Percentiles rank a stretch among this genome's conserved stretches.
Evolutionary conservation across 2,113 vertebrate genomes (phyloP).

Genomic region (Cromileptes altivelis): DNA sequence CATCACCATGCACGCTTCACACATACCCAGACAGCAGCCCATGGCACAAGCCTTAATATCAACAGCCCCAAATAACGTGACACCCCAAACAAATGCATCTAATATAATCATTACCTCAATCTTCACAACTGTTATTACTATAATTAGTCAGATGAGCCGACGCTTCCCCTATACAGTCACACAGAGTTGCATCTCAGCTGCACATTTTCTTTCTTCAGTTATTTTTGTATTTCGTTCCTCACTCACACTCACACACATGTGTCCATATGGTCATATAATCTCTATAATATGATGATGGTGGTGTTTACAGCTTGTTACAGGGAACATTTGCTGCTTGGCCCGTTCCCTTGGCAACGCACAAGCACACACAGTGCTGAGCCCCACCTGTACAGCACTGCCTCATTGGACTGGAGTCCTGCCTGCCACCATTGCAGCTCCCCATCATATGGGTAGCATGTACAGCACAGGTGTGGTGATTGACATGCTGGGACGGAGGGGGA

Average conservation of each 20-base stretch:
- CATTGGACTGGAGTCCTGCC: constrained; percentile 51
- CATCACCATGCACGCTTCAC: not conserved
- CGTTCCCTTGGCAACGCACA: constrained; percentile 84
- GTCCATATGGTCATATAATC: constrained; percentile 48
- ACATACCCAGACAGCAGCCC: not conserved
- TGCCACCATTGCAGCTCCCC: constrained; percentile 52
- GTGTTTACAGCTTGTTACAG: constrained; percentile 73
- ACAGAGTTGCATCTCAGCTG: not conserved
- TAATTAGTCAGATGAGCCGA: not conserved
- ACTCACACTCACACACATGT: not conserved
- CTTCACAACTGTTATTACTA: not conserved
- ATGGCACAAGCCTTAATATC: not conserved
- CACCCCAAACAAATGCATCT: constrained; percentile 19
- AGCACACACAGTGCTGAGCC: constrained; percentile 60
- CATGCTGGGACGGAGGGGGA: constrained; percentile 4
- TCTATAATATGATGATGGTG: constrained; percentile 59
- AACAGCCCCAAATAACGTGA: constrained; percentile 12
- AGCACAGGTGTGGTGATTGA: constrained; percentile 24
- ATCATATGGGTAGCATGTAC: not conserved
- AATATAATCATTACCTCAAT: not conserved
- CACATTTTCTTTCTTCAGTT: not conserved
- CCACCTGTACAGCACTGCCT: constrained; percentile 64
- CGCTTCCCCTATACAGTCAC: not conserved
- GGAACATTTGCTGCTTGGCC: constrained; percentile 74
- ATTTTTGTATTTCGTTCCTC: not conserved